phyloP scores from a whole-genome alignment of 2,797 vertebrate species.

The Dromococcyx pavoninus region DNA sequence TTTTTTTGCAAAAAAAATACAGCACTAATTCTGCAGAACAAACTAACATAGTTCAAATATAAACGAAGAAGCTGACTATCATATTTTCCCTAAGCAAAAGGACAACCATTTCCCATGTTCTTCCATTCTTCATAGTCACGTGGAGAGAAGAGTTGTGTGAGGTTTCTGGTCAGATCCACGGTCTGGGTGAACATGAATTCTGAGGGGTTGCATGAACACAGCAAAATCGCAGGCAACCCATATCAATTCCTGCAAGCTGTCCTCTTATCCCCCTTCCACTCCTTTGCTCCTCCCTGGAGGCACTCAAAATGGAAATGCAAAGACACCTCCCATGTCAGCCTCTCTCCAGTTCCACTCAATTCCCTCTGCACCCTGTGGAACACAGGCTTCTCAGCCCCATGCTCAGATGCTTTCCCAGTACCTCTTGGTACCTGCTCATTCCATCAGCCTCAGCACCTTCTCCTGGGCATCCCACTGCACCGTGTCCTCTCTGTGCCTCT shows the following conservation, averaged over 20 bases:
- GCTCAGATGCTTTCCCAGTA: neutral
- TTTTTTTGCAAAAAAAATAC: no score
- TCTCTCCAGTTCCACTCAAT: neutral
- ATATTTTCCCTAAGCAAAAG: neutral
- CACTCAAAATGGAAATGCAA: neutral
- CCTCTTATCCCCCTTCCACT: neutral
- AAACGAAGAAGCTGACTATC: no score
- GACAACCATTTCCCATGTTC: neutral
- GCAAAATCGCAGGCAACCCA: no score
- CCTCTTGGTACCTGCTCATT: neutral
- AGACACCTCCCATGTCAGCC: neutral
- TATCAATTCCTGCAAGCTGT: no score
- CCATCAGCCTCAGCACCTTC: neutral
- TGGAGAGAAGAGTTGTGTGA: no score
- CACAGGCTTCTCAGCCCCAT: no score
- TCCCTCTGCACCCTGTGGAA: neutral
- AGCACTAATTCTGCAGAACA: no score
- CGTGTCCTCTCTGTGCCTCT: no score
- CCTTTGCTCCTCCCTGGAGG: neutral
- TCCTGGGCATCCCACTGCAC: neutral
- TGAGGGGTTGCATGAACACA: neutral
- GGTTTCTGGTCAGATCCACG: no score
- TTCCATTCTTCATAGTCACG: neutral
- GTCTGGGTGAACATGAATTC: neutral
- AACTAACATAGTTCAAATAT: no score